phyloP scores from a whole-genome alignment of 2,797 vertebrate species.

The Rousettus madagascariensis region DNA sequence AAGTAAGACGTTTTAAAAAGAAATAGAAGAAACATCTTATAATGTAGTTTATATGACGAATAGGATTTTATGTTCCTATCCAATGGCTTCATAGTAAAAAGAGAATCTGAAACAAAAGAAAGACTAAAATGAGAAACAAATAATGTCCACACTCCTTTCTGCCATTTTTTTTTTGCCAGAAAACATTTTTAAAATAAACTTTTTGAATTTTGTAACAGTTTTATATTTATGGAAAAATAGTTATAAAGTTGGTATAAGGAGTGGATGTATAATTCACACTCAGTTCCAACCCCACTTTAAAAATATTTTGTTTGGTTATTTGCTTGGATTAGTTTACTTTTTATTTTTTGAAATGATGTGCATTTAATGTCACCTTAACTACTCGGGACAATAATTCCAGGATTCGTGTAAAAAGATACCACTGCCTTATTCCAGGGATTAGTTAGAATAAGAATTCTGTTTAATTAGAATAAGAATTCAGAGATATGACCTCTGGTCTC shows the following conservation, averaged over 20 bases:
- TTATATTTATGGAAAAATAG: conserved; percentile 10
- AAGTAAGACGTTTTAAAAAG: conserved; percentile 46
- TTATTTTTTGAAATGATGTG: conserved; percentile 15
- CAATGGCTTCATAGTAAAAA: background rate
- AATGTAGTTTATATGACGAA: background rate
- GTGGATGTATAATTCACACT: background rate
- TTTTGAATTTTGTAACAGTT: background rate
- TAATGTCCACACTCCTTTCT: background rate
- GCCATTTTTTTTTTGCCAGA: background rate
- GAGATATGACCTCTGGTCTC: conserved; percentile 8
- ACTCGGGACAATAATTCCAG: conserved; percentile 8
- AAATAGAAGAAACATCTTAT: background rate
- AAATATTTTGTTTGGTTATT: background rate
- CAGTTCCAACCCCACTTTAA: background rate
- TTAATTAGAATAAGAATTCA: conserved; percentile 38
- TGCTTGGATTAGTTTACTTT: conserved; percentile 11
- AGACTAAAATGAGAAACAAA: conserved; percentile 3
- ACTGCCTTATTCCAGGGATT: background rate
- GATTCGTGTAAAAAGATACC: background rate
- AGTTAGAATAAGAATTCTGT: conserved; percentile 22
- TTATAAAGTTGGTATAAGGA: background rate
- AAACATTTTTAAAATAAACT: background rate
- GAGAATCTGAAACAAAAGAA: background rate
- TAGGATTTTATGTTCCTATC: background rate
- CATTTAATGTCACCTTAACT: background rate